Conservation (phyloP, 2,797 vertebrate genomes). For the Liparis tanakae region DNA sequence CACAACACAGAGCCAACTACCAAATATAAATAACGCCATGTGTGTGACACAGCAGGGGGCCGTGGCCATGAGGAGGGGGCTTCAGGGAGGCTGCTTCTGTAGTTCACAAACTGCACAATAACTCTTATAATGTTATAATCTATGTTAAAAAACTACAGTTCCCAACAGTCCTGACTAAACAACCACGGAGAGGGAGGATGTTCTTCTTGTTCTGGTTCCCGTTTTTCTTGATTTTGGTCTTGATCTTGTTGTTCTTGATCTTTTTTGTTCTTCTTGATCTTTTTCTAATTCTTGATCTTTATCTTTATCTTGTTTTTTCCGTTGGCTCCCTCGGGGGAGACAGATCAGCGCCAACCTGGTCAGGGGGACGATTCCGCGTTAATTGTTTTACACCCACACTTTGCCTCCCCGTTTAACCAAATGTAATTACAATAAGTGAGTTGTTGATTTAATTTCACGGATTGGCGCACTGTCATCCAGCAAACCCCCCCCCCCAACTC, state of each 20-base stretch:
- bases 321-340: conserved; percentile 51
- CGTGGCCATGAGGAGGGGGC: neutral
- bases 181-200: too few species aligned
- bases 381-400: conserved; percentile 82
- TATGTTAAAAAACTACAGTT: too few species aligned
- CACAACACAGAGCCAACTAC: neutral
- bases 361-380: conserved; percentile 79
- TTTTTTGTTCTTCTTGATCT: too few species aligned
- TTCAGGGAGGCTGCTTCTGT: too few species aligned
- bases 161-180: too few species aligned
- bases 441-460: conserved; percentile 85
- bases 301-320: too few species aligned
- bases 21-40: neutral
- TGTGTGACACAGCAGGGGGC: neutral
- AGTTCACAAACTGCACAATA: too few species aligned
- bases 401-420: conserved; percentile 80
- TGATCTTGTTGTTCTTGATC: too few species aligned
- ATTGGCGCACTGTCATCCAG: conserved; percentile 70
- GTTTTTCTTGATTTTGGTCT: too few species aligned
- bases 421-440: conserved; percentile 83
- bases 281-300: too few species aligned
- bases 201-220: too few species aligned
- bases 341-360: conserved; percentile 72
- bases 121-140: too few species aligned
- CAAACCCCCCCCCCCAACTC: conserved; percentile 51